Evolutionary conservation across 2,888 invertebrate genomes (phyloP), one percentile per base, ranked within the genome.

Genomic region (Hyalella azteca): DNA sequence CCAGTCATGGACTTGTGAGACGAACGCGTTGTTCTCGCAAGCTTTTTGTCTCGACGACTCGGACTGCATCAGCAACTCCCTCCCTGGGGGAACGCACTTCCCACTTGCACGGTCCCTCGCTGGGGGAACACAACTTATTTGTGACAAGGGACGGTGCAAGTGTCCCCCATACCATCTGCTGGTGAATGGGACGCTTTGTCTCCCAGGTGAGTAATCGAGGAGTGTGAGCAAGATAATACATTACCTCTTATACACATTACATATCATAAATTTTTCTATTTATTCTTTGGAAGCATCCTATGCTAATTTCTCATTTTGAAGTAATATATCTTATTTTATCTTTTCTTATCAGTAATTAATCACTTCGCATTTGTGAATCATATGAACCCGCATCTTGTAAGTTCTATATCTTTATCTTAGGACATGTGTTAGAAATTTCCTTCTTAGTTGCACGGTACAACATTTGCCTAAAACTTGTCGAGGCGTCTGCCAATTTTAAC

Each of bases 81-180:
- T 66, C 11, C 2, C 9, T 1, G 66, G 66, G 66, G 66, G 32
- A 15, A 19, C 11, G 36, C 66, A 22, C 7, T 22, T 11, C 54
- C 54, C 54, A 22, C 26, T 54, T 54, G 26, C n/a, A n/a, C 36
- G 66, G 15, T 36, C 66, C 66, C 15, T 29, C 36, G 22, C 36
- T 19, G 66, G 66, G 11, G 29, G 36, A n/a, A 66, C 39, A 11
- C 66, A 32, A n/a, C 32, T 66, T 32, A n/a, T 39, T 26, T 82
- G 82, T 26, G 36, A 40, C 7, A 41, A 80, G n/a, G 82, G 82
- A 1, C 40, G 78, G 5, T 82, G 81, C 39, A 7, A 32, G n/a
- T 81, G 81, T 29, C n/a, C 41, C 19, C 75, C 79, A 0, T 26
- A 81, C 48, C 76, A 81, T 39, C 78, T 81, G 11, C 79, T 73